These are phyloP conservation scores for Drosophila siamana DNA, from an alignment of 2,888 invertebrate genomes.

Conservation along the genomic window DNA sequence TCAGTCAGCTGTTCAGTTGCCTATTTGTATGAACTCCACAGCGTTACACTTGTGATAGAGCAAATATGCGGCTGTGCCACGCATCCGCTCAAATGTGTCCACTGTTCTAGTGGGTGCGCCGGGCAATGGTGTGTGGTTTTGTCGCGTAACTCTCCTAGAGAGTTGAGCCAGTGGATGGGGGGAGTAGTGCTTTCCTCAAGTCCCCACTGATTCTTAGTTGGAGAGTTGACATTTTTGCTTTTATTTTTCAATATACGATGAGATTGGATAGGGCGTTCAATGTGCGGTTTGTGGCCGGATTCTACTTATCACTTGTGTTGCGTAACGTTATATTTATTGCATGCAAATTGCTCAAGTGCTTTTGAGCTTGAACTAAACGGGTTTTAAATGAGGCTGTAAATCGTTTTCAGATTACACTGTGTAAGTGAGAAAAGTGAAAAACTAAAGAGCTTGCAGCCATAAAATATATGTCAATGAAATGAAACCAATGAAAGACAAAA, in stretches of 20 bases:
- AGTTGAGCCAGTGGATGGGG: constrained; percentile 73
- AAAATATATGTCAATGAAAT: neutral
- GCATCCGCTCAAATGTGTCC: constrained; percentile 57
- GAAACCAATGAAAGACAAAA: neutral
- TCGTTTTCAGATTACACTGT: neutral
- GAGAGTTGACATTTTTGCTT: constrained; percentile 70
- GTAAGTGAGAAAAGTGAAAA: constrained; percentile 3
- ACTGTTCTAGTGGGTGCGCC: constrained; percentile 82
- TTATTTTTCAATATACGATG: neutral
- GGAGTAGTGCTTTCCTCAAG: neutral
- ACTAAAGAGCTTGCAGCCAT: neutral
- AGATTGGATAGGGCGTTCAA: constrained; percentile 19
- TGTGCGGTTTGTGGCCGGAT: constrained; percentile 12
- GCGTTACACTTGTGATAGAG: constrained; percentile 84
- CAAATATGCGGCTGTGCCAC: constrained; percentile 65
- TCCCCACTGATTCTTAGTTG: constrained; percentile 78
- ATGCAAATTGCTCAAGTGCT: constrained; percentile 43
- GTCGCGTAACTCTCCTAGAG: constrained; percentile 80
- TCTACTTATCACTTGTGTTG: constrained; percentile 45
- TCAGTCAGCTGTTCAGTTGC: constrained; percentile 83
- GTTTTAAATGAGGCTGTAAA: constrained; percentile 35
- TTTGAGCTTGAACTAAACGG: constrained; percentile 40
- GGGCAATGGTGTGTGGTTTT: constrained; percentile 62
- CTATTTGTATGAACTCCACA: constrained; percentile 58
- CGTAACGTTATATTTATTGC: constrained; percentile 47